Percentiles rank a stretch among this genome's conserved stretches.
phyloP scores from a whole-genome alignment of 2,797 vertebrate genomes.

The Hippopotamyrus pictus region DNA sequence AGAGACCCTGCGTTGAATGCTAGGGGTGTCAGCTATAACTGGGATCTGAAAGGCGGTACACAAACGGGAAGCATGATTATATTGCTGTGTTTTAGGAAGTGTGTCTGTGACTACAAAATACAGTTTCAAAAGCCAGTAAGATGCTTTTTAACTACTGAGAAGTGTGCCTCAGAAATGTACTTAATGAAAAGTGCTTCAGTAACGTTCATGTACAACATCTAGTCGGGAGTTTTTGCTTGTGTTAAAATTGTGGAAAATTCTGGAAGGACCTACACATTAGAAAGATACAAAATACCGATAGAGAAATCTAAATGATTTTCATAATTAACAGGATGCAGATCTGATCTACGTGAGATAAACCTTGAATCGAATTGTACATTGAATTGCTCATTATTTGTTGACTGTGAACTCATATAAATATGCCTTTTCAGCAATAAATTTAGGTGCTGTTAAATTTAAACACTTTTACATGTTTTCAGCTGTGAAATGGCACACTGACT shows the following conservation, averaged over 20 bases:
- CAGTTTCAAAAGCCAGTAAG: neutral
- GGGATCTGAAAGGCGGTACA: neutral
- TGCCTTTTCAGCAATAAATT: neutral
- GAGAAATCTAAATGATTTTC: neutral
- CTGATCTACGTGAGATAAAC: neutral
- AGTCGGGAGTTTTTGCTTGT: neutral
- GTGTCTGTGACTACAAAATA: neutral
- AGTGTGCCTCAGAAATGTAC: neutral
- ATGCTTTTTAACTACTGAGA: neutral
- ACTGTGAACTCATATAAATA: neutral
- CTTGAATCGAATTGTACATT: too few species aligned
- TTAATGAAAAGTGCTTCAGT: neutral
- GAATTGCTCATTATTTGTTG: neutral
- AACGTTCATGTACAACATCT: neutral
- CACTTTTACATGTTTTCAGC: neutral
- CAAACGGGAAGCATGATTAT: neutral
- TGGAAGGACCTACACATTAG: neutral
- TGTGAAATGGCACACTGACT: neutral
- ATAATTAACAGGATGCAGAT: neutral
- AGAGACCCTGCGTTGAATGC: neutral
- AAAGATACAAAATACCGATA: neutral
- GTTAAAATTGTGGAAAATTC: neutral
- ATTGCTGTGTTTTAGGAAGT: slow-evolving; percentile 5
- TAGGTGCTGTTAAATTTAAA: neutral
- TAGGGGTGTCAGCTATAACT: neutral